Percentiles rank a stretch among this genome's conserved stretches.
These are phyloP conservation scores for Lacerta bilineata DNA, from an alignment of 2,797 vertebrate genomes.

Conservation along the genomic window DNA sequence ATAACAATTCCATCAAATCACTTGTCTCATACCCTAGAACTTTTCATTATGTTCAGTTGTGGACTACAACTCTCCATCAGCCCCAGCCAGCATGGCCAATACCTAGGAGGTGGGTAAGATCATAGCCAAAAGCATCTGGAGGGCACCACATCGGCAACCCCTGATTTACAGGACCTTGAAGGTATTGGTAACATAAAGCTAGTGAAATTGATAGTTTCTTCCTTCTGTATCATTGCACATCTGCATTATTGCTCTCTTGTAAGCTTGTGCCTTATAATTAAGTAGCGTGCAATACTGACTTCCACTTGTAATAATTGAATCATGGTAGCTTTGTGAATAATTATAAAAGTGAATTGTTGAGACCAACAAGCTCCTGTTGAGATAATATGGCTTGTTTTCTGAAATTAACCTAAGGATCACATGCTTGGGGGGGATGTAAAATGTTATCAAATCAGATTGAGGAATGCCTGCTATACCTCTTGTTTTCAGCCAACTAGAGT, in stretches of 20 bases:
- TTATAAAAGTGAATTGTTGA: constrained; percentile 66
- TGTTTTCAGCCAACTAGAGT: background rate
- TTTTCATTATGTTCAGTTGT: constrained; percentile 36
- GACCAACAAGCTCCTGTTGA: constrained; percentile 58
- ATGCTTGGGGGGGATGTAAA: constrained; percentile 47
- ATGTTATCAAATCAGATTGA: constrained; percentile 29
- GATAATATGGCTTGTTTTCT: constrained; percentile 61
- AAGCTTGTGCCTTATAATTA: constrained; percentile 72
- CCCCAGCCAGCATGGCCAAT: too few species aligned
- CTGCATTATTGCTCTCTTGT: constrained; percentile 66
- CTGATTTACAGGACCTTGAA: constrained; percentile 52
- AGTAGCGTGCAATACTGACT: constrained; percentile 49
- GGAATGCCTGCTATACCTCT: constrained; percentile 14
- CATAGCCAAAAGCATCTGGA: too few species aligned
- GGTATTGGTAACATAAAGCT: constrained; percentile 52
- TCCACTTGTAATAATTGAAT: constrained; percentile 75
- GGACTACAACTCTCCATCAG: too few species aligned
- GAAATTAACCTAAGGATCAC: constrained; percentile 58
- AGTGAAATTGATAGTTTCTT: constrained; percentile 57
- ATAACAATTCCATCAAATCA: constrained; percentile 24
- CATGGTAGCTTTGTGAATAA: constrained; percentile 74
- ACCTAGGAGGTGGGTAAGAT: too few species aligned
- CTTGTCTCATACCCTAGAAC: constrained; percentile 11
- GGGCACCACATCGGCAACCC: too few species aligned
- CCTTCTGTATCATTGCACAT: constrained; percentile 54